phyloP scores from a whole-genome alignment of 2,113 vertebrate species.

The Sinocyclocheilus grahami region DNA sequence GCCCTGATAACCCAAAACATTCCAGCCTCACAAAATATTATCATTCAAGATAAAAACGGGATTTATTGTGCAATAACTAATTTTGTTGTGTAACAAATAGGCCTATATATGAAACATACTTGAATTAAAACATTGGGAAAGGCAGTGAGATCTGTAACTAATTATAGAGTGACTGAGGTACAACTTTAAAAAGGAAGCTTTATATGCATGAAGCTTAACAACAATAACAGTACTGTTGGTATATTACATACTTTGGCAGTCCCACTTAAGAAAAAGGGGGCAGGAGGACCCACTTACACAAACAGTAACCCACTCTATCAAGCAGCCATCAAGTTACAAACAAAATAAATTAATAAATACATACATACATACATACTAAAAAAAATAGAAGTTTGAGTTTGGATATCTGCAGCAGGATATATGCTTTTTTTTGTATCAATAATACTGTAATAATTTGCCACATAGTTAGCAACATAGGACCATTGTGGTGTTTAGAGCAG shows the following conservation, averaged over 20 bases:
- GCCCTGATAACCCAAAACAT: constrained; percentile 29
- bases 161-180: constrained; percentile 50
- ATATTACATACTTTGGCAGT: not conserved
- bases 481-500: not conserved
- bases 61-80: constrained; percentile 29
- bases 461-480: not conserved
- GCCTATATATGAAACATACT: constrained; percentile 30
- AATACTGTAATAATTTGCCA: not conserved
- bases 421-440: not conserved
- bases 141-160: constrained; percentile 51
- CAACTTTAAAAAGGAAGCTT: not conserved
- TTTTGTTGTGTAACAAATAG: constrained; percentile 16
- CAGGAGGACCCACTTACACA: not conserved
- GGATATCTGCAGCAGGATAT: not conserved
- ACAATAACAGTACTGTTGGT: constrained; percentile 30
- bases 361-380: no score
- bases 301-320: constrained; percentile 41
- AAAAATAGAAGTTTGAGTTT: no score
- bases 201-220: constrained; percentile 5
- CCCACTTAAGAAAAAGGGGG: not conserved
- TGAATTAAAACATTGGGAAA: constrained; percentile 48
- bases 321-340: constrained; percentile 9
- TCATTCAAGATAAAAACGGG: constrained; percentile 37
- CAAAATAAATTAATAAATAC: not conserved
- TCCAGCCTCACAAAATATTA: constrained; percentile 44